A percentile compares a stretch with the other conserved stretches of the same genome.
Evolutionary conservation across 1,140 invertebrate species (phyloP).

Genomic region (Bilobella aurantiaca): DNA sequence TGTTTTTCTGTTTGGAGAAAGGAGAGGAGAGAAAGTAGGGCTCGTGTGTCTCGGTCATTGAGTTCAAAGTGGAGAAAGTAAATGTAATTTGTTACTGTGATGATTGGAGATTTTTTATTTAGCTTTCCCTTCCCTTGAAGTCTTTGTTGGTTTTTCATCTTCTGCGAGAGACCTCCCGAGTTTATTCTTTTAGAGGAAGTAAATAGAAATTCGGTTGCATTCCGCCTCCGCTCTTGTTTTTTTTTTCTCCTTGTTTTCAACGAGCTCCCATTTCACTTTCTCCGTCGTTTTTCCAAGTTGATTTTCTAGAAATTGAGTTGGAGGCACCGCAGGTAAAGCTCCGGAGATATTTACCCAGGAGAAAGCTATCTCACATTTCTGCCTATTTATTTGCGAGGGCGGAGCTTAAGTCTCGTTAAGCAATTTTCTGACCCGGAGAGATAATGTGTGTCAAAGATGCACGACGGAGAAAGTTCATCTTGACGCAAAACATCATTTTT

Average conservation of each 20-base stretch:
- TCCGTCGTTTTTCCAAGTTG: neutral
- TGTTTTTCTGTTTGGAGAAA: neutral
- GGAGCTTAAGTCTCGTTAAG: too few relatives aligned
- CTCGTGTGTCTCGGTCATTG: neutral
- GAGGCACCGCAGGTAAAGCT: too few relatives aligned
- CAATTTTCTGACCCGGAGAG: too few relatives aligned
- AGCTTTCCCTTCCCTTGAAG: neutral
- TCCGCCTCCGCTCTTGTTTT: neutral
- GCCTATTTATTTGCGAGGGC: too few relatives aligned
- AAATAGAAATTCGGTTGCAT: too few relatives aligned
- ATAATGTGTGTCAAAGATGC: too few relatives aligned
- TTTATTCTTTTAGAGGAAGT: neutral
- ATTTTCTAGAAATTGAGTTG: neutral
- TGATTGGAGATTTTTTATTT: slow-evolving; percentile 1
- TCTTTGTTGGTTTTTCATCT: slow-evolving; percentile 1
- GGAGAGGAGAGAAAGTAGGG: neutral
- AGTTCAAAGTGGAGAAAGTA: neutral
- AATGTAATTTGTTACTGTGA: neutral
- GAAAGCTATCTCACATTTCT: too few relatives aligned
- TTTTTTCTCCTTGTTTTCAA: neutral
- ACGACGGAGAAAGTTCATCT: too few relatives aligned
- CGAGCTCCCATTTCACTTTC: neutral
- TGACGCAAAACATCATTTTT: too few relatives aligned
- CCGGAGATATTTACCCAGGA: too few relatives aligned
- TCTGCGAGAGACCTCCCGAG: neutral